These are phyloP conservation scores for Glaucomys volans DNA, from an alignment of 2,113 vertebrate genomes.

Conservation along the genomic window DNA sequence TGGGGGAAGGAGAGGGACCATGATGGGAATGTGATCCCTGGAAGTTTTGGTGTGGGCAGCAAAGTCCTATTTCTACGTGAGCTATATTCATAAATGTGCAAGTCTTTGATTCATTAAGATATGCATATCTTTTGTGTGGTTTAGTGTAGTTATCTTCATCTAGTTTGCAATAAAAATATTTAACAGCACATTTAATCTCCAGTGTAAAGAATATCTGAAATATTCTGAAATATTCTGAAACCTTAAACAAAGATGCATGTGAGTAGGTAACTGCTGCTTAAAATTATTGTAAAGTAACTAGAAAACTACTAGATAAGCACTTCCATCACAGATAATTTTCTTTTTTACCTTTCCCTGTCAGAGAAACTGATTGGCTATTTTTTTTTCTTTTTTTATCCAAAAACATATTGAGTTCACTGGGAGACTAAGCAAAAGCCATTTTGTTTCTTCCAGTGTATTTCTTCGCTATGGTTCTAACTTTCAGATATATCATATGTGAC, in stretches of 20 bases:
- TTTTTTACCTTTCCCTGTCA: slow-evolving; percentile 55
- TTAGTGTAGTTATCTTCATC: neutral
- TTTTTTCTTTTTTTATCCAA: slow-evolving; percentile 9
- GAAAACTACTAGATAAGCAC: neutral
- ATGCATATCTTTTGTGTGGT: neutral
- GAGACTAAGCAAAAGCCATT: slow-evolving; percentile 57
- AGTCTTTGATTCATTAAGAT: neutral
- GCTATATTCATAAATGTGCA: neutral
- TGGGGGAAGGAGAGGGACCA: fast-evolving
- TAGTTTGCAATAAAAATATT: neutral
- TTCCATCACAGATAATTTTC: neutral
- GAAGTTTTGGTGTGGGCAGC: neutral
- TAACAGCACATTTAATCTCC: neutral
- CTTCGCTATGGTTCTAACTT: slow-evolving; percentile 52
- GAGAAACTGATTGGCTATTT: neutral
- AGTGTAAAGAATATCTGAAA: neutral
- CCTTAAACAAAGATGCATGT: neutral
- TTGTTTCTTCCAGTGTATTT: neutral
- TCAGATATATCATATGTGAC: slow-evolving; percentile 57
- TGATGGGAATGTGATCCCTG: fast-evolving
- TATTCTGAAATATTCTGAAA: neutral
- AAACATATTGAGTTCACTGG: slow-evolving; percentile 61
- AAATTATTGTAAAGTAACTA: slow-evolving; percentile 14
- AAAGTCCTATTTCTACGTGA: neutral
- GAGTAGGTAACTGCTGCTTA: neutral